Conservation (phyloP, 1,140 invertebrate species). For the Zaprionus africanus region DNA sequence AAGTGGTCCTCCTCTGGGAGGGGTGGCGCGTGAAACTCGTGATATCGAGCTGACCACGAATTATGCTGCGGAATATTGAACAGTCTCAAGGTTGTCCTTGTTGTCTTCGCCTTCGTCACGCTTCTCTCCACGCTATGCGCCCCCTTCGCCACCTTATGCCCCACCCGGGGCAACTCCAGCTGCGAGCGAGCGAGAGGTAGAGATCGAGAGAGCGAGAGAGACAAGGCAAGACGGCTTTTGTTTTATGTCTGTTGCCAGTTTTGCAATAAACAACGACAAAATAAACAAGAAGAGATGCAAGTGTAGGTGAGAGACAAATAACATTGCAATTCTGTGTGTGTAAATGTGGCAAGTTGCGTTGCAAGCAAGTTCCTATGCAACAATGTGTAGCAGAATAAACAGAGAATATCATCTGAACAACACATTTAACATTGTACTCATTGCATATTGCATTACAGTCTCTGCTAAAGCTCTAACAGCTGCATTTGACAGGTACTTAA, state of each 20-base stretch:
- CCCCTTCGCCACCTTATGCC: neutral
- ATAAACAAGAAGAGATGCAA: conserved; percentile 9
- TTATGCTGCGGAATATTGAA: conserved; percentile 73
- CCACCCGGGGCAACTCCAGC: neutral
- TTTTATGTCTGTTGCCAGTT: conserved; percentile 42
- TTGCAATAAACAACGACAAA: conserved; percentile 22
- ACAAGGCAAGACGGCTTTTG: conserved; percentile 33
- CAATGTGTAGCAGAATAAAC: too few species aligned
- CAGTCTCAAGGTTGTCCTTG: conserved; percentile 66
- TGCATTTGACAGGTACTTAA: neutral
- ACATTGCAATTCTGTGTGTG: conserved; percentile 13
- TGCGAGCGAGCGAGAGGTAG: neutral
- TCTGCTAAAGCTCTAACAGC: too few species aligned
- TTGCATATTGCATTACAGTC: too few species aligned
- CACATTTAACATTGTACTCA: too few species aligned
- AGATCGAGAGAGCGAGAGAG: neutral
- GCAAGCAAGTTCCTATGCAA: neutral
- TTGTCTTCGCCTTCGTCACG: conserved; percentile 17
- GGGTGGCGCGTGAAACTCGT: conserved; percentile 57
- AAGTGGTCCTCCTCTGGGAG: neutral
- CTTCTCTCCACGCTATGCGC: neutral
- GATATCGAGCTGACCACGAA: conserved; percentile 68
- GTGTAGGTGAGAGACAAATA: conserved; percentile 41
- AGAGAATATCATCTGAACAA: too few species aligned
- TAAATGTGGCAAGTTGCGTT: neutral